Percentiles rank a stretch among this genome's conserved stretches.
Conservation (phyloP, 1,140 invertebrate genomes). For the Drosophila novamexicana region DNA sequence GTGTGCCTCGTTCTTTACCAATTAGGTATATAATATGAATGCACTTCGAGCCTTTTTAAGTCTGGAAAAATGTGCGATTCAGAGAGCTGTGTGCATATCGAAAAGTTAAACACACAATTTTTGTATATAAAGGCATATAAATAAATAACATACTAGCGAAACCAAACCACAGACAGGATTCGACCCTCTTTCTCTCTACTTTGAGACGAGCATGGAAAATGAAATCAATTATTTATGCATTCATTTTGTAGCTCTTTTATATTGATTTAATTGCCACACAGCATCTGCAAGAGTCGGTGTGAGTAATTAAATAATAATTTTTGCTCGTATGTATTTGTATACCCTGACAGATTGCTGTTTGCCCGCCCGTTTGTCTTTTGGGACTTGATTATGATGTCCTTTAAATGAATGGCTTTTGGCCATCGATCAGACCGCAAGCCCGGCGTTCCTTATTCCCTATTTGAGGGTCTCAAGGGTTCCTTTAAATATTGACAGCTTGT, state of each 20-base stretch:
- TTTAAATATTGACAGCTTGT: not conserved
- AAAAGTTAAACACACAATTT: constrained; percentile 21
- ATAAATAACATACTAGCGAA: constrained; percentile 37
- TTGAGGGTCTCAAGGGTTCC: not conserved
- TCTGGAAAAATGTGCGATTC: constrained; percentile 4
- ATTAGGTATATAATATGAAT: not conserved
- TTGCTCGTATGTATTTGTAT: constrained; percentile 38
- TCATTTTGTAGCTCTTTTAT: constrained; percentile 66
- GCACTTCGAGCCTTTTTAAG: not conserved
- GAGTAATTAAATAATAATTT: constrained; percentile 78
- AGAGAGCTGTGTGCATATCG: constrained; percentile 23
- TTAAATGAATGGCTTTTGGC: constrained; percentile 56
- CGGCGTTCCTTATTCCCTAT: not conserved
- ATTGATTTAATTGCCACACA: constrained; percentile 66
- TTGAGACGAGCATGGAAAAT: constrained; percentile 63
- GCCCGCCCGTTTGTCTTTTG: constrained; percentile 31
- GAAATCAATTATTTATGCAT: constrained; percentile 78
- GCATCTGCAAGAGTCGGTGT: constrained; percentile 42
- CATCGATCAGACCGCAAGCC: constrained; percentile 19
- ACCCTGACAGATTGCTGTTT: constrained; percentile 55
- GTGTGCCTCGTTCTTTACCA: too few relatives aligned
- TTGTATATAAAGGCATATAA: constrained; percentile 15
- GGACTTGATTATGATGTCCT: constrained; percentile 59
- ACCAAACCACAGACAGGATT: not conserved
- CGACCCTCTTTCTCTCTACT: not conserved